phyloP scores from a whole-genome alignment of 2,888 invertebrate species.

The Watsonalla binaria region DNA sequence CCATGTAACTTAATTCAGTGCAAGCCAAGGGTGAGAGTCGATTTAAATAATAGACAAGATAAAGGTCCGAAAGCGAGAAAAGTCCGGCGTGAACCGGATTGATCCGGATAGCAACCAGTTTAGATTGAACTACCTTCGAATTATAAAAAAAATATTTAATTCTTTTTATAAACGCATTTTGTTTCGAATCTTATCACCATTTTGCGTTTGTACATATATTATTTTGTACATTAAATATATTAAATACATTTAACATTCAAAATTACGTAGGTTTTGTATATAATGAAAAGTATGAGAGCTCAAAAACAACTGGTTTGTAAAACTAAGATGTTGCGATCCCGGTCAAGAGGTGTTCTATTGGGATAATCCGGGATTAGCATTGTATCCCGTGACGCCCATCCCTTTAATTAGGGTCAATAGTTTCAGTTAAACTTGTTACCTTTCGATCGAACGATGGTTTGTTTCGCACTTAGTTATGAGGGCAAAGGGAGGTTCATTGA shows the following conservation, averaged over 20 bases:
- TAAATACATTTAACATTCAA: too few relatives aligned
- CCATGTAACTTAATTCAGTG: slow-evolving; percentile 27
- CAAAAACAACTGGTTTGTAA: slow-evolving; percentile 10
- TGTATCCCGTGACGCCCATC: slow-evolving; percentile 62
- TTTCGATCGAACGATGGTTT: slow-evolving; percentile 30
- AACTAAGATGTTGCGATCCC: slow-evolving; percentile 32
- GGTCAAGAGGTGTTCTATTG: slow-evolving; percentile 72
- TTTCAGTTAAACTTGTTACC: slow-evolving; percentile 46
- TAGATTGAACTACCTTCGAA: slow-evolving; percentile 21
- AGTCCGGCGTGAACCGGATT: slow-evolving; percentile 32
- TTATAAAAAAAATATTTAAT: neutral
- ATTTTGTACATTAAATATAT: too few relatives aligned
- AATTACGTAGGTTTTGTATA: neutral
- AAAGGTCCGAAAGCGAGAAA: slow-evolving; percentile 34
- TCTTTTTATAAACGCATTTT: slow-evolving; percentile 7
- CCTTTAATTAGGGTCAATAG: slow-evolving; percentile 72
- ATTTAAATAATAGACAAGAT: slow-evolving; percentile 35
- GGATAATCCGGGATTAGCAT: slow-evolving; percentile 71
- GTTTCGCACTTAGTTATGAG: slow-evolving; percentile 18
- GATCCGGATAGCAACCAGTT: slow-evolving; percentile 25
- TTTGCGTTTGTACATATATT: too few relatives aligned
- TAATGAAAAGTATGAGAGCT: slow-evolving; percentile 7
- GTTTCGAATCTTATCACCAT: too few relatives aligned
- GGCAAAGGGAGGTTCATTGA: too few relatives aligned
- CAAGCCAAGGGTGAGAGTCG: slow-evolving; percentile 25